Conservation (phyloP, 2,888 invertebrate species). For the Eledona agricola region DNA sequence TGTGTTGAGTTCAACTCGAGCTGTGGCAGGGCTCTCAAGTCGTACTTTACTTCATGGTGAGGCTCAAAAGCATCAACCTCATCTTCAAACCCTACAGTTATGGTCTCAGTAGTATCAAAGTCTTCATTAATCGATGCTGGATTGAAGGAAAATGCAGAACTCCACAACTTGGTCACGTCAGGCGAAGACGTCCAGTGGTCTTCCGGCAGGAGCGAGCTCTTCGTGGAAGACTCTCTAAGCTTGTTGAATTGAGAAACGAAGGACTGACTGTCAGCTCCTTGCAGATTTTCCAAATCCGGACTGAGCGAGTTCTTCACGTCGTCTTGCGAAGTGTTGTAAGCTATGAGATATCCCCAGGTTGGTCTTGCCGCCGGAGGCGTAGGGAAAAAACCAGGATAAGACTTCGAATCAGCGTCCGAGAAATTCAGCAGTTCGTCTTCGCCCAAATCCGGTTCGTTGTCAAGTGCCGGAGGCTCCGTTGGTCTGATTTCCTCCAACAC, state of each 20-base stretch:
- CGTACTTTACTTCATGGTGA: constrained; percentile 57
- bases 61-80: constrained; percentile 13
- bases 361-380: constrained; percentile 58
- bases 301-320: constrained; percentile 53
- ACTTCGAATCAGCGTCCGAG: constrained; percentile 70
- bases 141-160: constrained; percentile 74
- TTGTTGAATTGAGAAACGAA: constrained; percentile 70
- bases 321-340: constrained; percentile 43
- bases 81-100: constrained; percentile 36
- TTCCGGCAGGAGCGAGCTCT: constrained; percentile 47
- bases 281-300: constrained; percentile 69
- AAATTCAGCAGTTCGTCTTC: constrained; percentile 77
- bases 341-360: constrained; percentile 58
- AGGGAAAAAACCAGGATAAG: constrained; percentile 53
- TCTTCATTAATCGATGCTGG: constrained; percentile 77
- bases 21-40: constrained; percentile 60
- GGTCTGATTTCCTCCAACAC: constrained; percentile 81
- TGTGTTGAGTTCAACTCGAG: constrained; percentile 55
- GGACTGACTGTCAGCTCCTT: constrained; percentile 76
- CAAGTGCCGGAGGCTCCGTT: constrained; percentile 72
- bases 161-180: constrained; percentile 70
- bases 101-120: constrained; percentile 48
- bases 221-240: constrained; percentile 40
- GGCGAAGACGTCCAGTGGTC: constrained; percentile 58
- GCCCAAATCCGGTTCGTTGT: constrained; percentile 45